Evolutionary conservation across 37 sponge, comb jelly and placozoan genomes (phyloP).

Genomic region (Halichondria panicea): DNA sequence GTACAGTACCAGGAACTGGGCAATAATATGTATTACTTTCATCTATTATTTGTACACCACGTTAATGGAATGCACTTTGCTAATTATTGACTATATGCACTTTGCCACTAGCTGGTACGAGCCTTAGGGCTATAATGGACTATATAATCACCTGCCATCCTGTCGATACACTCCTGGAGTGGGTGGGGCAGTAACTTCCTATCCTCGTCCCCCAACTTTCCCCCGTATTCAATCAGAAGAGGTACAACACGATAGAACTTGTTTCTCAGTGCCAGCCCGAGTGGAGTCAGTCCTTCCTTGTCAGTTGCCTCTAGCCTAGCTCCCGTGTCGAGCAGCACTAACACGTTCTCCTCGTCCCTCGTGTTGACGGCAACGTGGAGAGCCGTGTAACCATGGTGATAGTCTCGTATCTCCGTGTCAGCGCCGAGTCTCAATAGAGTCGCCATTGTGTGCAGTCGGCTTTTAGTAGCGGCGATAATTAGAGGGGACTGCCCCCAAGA

Average conservation of each 20-base stretch:
- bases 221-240: constrained; percentile 69
- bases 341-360: constrained; percentile 41
- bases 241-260: constrained; percentile 56
- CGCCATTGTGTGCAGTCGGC: constrained; percentile 34
- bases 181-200: not conserved
- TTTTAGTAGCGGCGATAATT: constrained; percentile 51
- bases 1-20: too few relatives aligned
- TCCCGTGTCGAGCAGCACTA: constrained; percentile 64
- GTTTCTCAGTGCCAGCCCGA: constrained; percentile 67
- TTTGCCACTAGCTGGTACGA: not conserved
- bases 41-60: too few relatives aligned
- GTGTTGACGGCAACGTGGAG: constrained; percentile 53
- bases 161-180: constrained; percentile 13
- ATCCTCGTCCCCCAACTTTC: constrained; percentile 27
- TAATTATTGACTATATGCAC: not conserved
- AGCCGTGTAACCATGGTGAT: constrained; percentile 47
- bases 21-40: too few relatives aligned
- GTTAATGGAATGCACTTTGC: not conserved
- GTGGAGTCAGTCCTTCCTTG: constrained; percentile 30
- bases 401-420: constrained; percentile 35
- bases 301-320: constrained; percentile 6
- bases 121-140: not conserved
- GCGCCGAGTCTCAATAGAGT: constrained; percentile 33
- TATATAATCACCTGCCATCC: constrained; percentile 20
- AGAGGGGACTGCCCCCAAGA: constrained; percentile 86